Evolutionary conservation across 2,888 invertebrate genomes (phyloP).

Genomic region (Troglohyphantes excavatus): DNA sequence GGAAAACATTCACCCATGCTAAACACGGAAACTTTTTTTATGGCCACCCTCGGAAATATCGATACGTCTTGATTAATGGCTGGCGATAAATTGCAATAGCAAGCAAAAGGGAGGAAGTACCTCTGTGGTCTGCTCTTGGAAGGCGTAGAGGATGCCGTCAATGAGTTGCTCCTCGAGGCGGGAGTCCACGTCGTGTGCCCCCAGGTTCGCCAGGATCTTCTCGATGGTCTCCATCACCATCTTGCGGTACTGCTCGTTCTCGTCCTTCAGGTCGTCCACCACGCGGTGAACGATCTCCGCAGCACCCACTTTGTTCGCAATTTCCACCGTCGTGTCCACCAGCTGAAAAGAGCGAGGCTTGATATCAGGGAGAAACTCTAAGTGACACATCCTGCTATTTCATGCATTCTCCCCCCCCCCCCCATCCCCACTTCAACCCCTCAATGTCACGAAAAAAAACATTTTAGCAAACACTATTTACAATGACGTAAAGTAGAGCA

Average conservation of each 20-base stretch:
- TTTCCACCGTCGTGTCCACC: constrained; percentile 99
- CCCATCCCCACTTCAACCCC: no score
- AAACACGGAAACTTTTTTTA: no score
- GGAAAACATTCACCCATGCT: no score
- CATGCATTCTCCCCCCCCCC: no score
- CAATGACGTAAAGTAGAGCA: no score
- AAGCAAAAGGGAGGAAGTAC: constrained; percentile 83
- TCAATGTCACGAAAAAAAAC: no score
- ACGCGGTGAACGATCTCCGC: constrained; percentile 99
- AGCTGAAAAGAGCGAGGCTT: constrained; percentile 84
- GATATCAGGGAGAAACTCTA: no score
- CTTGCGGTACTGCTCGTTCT: constrained; percentile 99
- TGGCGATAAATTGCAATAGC: no score
- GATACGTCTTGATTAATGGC: no score
- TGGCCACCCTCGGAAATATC: no score
- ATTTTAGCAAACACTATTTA: no score
- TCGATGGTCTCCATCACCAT: constrained; percentile 99
- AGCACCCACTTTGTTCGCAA: constrained; percentile 99
- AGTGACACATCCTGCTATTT: no score
- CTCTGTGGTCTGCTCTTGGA: constrained; percentile 99
- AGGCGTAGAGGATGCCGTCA: constrained; percentile 99
- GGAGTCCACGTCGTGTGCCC: constrained; percentile 98
- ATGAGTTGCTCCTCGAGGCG: constrained; percentile 99
- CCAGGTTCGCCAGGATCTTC: constrained; percentile 98
- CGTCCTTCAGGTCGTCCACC: constrained; percentile 99